Base-by-base conservation (phyloP, 2,797 vertebrate genomes). In the Amblyraja radiata region DNA sequence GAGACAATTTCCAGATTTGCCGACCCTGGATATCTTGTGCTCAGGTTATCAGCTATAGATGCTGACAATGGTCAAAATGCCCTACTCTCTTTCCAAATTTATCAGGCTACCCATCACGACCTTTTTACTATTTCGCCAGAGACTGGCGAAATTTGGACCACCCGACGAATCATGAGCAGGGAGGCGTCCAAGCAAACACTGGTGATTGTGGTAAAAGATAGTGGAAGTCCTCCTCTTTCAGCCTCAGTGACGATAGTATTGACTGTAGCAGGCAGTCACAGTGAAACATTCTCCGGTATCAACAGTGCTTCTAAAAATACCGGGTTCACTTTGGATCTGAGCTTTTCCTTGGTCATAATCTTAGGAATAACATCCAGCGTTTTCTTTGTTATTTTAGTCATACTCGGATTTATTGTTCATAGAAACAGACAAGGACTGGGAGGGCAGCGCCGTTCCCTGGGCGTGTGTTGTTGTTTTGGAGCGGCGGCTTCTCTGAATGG, bases 311-410 rank as follows among this genome's bases (percentile, higher is more conserved):
- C 90, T 28, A 11, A 73, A 5, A 39, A 74, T 28, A 8, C 4
- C 0, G 90, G 36, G 0, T 46, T 91, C 8, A 25, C 68, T 74
- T 94, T 94, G 78, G 96, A 95, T 93, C 84, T 97, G 71, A 97
- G 96, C 0, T 94, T 96, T 93, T 97, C 96, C 94, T 94, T 97
- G 77, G 96, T 96, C 84, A 95, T 97, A 61, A 96, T 96, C 88
- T 93, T 97, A 28, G 96, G 96, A 32, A 95, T 96, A 0, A 95
- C 96, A 80, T 96, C 96, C 21, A 93, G 95, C 0, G 93, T 97
- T 54, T 96, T 95, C 91, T 94, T 95, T 0, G 79, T 96, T 93
- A 95, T 96, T 74, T 95, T 96, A 5, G 94, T 95, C 16, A 94
- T 96, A 32, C 93, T 93, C 5, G 93, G 94, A 74, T 95, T 95